Conservation (phyloP, 1,140 invertebrate species). For the Monomorium pharaonis region DNA sequence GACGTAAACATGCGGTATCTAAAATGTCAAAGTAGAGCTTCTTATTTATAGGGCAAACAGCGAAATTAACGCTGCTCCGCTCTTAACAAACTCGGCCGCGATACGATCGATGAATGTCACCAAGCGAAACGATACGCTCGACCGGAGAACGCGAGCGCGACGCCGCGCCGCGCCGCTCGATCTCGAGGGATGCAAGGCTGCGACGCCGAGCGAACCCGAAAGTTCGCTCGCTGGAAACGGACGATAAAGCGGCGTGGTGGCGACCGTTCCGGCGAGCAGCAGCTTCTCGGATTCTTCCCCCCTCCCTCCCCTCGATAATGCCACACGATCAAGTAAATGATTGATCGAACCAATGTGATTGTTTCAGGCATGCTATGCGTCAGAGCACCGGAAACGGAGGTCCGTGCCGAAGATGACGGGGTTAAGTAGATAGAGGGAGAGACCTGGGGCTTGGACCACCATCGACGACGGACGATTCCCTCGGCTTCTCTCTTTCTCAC, state of each 20-base stretch:
- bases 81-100: slow-evolving; percentile 56
- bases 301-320: background rate
- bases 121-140: slow-evolving; percentile 58
- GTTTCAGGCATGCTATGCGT: slow-evolving; percentile 76
- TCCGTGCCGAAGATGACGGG: slow-evolving; percentile 76
- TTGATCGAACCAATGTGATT: slow-evolving; percentile 46
- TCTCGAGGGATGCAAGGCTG: slow-evolving; percentile 50
- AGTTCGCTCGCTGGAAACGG: slow-evolving; percentile 72
- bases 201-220: slow-evolving; percentile 59
- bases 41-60: background rate
- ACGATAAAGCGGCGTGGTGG: slow-evolving; percentile 66
- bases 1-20: background rate
- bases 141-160: slow-evolving; percentile 45
- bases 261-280: background rate
- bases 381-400: slow-evolving; percentile 73
- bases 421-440: slow-evolving; percentile 78
- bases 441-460: slow-evolving; percentile 52
- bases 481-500: slow-evolving; percentile 56
- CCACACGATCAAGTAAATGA: slow-evolving; percentile 19
- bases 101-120: slow-evolving; percentile 62
- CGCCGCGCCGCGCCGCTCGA: slow-evolving; percentile 40
- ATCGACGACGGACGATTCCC: slow-evolving; percentile 63
- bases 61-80: slow-evolving; percentile 29
- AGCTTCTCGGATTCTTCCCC: too few relatives aligned
- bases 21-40: slow-evolving; percentile 13